Conservation (phyloP, 1,140 invertebrate species). For the Drosophila arizonae region DNA sequence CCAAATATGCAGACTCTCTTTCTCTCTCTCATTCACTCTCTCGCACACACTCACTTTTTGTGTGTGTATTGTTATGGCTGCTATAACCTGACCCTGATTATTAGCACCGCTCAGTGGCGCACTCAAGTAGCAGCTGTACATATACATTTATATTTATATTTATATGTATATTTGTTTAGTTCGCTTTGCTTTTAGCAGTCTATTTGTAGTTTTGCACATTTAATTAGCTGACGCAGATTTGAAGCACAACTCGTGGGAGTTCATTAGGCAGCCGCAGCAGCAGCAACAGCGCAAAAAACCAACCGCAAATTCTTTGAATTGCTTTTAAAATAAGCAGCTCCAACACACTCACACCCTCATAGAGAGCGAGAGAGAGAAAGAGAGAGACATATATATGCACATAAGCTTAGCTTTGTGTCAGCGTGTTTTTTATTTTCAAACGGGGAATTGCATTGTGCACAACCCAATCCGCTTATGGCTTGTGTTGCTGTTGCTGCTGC, state of each 20-base stretch:
- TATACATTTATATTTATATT: no score
- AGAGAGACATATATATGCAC: conserved; percentile 2
- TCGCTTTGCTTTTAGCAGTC: neutral
- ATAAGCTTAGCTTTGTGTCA: conserved; percentile 52
- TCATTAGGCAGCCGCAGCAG: conserved; percentile 50
- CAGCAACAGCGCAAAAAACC: conserved; percentile 4
- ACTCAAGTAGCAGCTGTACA: neutral
- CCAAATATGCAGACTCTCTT: no score
- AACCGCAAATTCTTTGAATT: conserved; percentile 63
- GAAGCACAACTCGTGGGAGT: conserved; percentile 42
- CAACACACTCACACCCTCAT: conserved; percentile 8
- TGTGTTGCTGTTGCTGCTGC: conserved; percentile 24
- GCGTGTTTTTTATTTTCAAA: conserved; percentile 61
- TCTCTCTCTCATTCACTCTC: neutral
- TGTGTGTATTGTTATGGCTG: conserved; percentile 9
- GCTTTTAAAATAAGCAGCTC: conserved; percentile 50
- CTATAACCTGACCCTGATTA: conserved; percentile 7
- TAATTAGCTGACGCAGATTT: conserved; percentile 67
- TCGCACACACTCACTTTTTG: no score
- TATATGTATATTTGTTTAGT: neutral
- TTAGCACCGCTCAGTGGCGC: conserved; percentile 16
- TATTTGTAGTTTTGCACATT: conserved; percentile 38
- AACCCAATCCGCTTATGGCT: conserved; percentile 72
- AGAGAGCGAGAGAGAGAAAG: neutral
- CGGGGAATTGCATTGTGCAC: conserved; percentile 72